Base-by-base conservation (phyloP, 2,113 vertebrate genomes). In the Pedetes capensis region DNA sequence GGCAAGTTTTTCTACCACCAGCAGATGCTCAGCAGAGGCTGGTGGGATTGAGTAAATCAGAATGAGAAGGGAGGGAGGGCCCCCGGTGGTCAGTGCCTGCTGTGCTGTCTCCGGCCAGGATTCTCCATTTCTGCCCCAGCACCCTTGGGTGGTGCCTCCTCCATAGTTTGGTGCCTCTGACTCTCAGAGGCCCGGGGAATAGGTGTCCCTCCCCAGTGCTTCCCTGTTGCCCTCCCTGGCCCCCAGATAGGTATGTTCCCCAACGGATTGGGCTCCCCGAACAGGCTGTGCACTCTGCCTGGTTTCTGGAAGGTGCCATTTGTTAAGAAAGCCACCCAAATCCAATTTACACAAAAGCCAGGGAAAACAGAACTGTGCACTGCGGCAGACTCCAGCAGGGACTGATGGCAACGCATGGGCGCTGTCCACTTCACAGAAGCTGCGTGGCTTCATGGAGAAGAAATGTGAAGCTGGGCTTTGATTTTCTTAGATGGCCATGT, bases 111-210 rank as follows among this genome's bases (percentile, higher is more conserved):
- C 6, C 0, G 34, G 32, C 7, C 10, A 11, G 47, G 18, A n/a
- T 32, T 27, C 39, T 81, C 69, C 39, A 53, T 20, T 5, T n/a
- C 47, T 37, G 39, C 59, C 17, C 37, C 27, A 22, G 39, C 34
- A 4, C 27, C 32, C 1, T 0, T 4, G 8, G 6, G 5, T 37
- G 49, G n/a, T 51, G 49, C 20, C 42, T 39, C 34, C 22, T 63
- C 32, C n/a, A 16, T 7, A 16, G 2, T 1, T 0, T 1, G 29
- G 27, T 2, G 0, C 23, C 63, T 16, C 22, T 6, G 1, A 6
- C 49, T 34, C 51, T 87, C 47, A 20, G 81, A 55, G 39, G 29
- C 51, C 61, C 51, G 11, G 0, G 22, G 12, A 0, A 23, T 34
- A 71, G 44, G 17, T 37, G 27, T 57, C 68, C 18, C 49, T 55